Conservation (phyloP, 2,113 vertebrate genomes). For the Osmerus eperlanus region DNA sequence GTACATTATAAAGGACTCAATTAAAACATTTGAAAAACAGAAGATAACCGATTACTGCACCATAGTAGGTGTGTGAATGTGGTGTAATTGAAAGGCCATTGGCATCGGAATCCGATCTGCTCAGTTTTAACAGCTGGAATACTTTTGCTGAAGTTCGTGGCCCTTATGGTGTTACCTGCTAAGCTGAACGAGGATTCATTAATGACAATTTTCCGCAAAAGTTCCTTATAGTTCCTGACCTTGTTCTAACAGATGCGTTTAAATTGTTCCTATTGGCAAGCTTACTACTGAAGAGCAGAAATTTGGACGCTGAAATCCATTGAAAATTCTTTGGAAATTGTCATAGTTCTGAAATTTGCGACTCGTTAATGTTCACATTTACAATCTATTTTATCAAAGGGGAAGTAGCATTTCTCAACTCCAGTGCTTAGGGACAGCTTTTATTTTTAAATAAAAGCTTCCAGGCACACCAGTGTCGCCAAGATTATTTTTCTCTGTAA, state of each 20-base stretch:
- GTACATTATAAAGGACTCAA: constrained; percentile 12
- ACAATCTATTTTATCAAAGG: constrained; percentile 42
- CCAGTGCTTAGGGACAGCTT: constrained; percentile 23
- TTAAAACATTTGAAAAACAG: background rate
- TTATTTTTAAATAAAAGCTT: constrained; percentile 8
- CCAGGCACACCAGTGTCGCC: constrained; percentile 11
- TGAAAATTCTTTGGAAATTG: background rate
- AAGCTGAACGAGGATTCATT: background rate
- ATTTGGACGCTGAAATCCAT: too few species aligned
- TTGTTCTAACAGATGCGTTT: constrained; percentile 14
- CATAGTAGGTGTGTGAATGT: background rate
- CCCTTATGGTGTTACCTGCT: constrained; percentile 37
- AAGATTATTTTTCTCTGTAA: constrained; percentile 29
- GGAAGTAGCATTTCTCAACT: constrained; percentile 55
- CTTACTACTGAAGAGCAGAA: constrained; percentile 13
- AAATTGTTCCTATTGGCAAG: constrained; percentile 13
- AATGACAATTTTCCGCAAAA: too few species aligned
- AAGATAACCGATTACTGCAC: background rate
- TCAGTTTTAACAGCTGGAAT: constrained; percentile 56
- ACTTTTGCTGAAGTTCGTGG: constrained; percentile 50
- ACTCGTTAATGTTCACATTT: constrained; percentile 39
- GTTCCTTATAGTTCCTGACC: background rate
- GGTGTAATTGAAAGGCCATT: background rate
- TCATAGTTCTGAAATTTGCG: background rate
- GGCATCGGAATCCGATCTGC: constrained; percentile 21